These are phyloP conservation scores for Drosophila leonis DNA, from an alignment of 2,888 invertebrate genomes.

Conservation along the genomic window DNA sequence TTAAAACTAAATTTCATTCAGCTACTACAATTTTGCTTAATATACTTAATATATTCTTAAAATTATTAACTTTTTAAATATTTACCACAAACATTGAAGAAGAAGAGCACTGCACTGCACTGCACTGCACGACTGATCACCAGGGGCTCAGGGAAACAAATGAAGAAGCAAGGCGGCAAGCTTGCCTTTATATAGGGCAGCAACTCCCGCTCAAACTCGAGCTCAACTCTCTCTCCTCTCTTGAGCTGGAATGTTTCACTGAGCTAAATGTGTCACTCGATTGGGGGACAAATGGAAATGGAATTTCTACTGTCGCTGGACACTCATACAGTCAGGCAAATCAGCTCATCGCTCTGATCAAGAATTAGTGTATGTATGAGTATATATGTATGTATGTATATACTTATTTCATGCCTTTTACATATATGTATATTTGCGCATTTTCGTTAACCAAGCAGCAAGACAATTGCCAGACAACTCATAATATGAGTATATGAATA, in stretches of 20 bases:
- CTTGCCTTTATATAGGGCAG: neutral
- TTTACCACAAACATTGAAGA: neutral
- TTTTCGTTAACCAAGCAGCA: neutral
- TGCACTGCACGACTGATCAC: neutral
- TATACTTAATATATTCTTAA: neutral
- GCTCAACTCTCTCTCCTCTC: neutral
- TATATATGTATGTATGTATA: neutral
- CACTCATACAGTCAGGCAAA: neutral
- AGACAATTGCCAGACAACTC: constrained; percentile 27
- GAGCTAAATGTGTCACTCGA: neutral
- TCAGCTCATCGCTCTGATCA: neutral
- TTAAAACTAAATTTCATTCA: no score
- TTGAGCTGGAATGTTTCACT: neutral
- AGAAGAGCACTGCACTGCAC: neutral
- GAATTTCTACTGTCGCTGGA: neutral
- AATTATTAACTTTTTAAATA: neutral
- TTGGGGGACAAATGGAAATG: neutral
- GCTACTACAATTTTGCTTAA: no score
- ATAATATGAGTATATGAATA: neutral
- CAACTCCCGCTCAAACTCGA: no score
- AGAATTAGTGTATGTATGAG: neutral
- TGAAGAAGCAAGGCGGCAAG: neutral
- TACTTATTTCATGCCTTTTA: neutral
- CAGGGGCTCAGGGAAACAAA: neutral
- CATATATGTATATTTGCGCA: neutral